Evolutionary conservation across 2,113 vertebrate genomes (phyloP), one percentile per base, ranked within the genome.

Genomic region (Merops nubicus): DNA sequence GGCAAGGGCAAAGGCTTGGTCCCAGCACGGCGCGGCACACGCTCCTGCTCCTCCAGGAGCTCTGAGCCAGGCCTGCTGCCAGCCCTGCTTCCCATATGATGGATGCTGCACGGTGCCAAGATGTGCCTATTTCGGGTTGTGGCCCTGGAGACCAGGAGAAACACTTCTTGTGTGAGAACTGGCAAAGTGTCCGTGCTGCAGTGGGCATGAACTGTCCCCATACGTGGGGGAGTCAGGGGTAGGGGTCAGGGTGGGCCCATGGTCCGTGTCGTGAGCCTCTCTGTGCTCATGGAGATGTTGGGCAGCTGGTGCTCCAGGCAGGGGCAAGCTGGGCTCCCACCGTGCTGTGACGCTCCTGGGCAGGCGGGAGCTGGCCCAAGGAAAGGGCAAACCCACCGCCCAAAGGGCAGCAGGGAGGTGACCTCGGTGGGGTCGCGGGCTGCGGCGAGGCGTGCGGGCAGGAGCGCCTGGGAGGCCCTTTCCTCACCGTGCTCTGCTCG

Each of bases 181-280:
- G 42, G 54, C 0, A 0, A 18, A 53, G 51, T 7, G 38, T 15
- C 45, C 5, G 60, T 3, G 19, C 50, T n/a, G 57, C 80, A 36
- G 73, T 0, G 11, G n/a, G 31, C 38, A 28, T 31, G 40, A 54
- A 3, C 40, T 19, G 6, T 29, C 47, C 45, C 54, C 13, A 2
- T 2, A 3, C 2, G 13, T 14, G 36, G 36, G 4, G 18, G n/a
- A n/a, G n/a, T n/a, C n/a, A n/a, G 8, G 9, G 3, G 2, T 5
- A 21, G 60, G 53, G 12, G 19, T 15, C 21, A 11, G 19, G 7
- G n/a, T 34, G 64, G 22, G 38, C 8, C 23, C n/a, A 3, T 18
- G 29, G 42, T 21, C 31, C 2, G 8, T 54, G 43, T 22, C 2
- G 8, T 43, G 31, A 17, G 42, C 25, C 15, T 10, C 33, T 48